Evolutionary conservation across 2,113 vertebrate species (phyloP), one percentile per base, ranked within the genome.

Genomic region (Hyperopisus bebe): DNA sequence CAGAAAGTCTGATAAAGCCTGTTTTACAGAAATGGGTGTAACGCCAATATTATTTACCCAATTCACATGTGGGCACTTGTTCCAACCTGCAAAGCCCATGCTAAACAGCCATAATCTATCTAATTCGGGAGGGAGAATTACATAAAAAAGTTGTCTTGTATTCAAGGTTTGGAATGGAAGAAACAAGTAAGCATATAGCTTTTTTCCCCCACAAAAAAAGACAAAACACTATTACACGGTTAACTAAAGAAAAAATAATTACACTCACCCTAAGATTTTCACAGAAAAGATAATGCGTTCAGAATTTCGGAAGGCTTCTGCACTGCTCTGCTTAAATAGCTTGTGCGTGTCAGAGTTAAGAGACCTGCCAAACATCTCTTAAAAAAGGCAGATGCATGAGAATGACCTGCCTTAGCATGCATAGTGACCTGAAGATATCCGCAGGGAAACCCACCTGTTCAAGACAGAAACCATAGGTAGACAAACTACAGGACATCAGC

Each of bases 1-100:
- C 74, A 42, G 74, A 80, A 42, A 80, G 74, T 35, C 74, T 80
- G 74, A 80, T 80, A 80, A 80, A 80, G 74, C 74, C 74, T 15
- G 74, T 80, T 19, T 80, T 80, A 39, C 11, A 39, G 13, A 80
- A 80, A 80, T 42, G 35, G 74, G 74, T 42, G 74, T 42, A 80
- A 80, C 74, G 15, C 66, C 31, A 80, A 80, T 7, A 80, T 42
- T 80, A 80, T 80, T 80, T 80, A 39, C 74, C 35, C 5, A 80
- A 80, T 80, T 80, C 35, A 80, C 74, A 80, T 39, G 74, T 42
- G 35, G 35, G 74, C 74, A 80, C 74, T 80, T 80, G 74, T 80
- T 80, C 35, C 5, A 80, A 42, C 74, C 74, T 80, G 74, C 35
- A 42, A 42, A 80, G 74, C 17, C 74, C 74, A 80, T 42, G 74